Base-by-base conservation (phyloP, 2,797 vertebrate genomes). In the Coregonus ussuriensis region DNA sequence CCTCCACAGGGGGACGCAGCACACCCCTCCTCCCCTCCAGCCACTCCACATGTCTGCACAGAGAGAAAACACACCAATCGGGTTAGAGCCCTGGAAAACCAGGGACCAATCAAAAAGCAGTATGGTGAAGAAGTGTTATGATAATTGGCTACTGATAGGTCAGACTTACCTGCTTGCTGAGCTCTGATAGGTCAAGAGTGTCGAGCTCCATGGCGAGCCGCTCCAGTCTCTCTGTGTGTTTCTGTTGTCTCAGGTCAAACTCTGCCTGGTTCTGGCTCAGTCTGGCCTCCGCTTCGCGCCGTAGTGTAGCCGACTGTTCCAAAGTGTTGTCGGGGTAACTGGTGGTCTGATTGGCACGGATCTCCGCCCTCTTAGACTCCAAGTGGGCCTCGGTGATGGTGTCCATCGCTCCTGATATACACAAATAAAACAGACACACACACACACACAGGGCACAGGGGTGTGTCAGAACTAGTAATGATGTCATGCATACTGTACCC, bases 381-480 rank as follows among this genome's bases (percentile, higher is more conserved):
- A 88, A 87, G 87, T 96, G 95, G 67, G 98, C 97, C 73, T 93
- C 91, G 77, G 88, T 88, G 84, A 99, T 96, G 76, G 97, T 98
- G 69, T 95, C 96, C 92, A 95, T 88, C 51, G 97, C 97, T 1
- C 98, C 98, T 99, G 83, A 18, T 77, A 85, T 52, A 53, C n/a
- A 73, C n/a, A 75, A 21, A 51, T 31, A 14, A 25, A 2, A n/a
- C 13, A 31, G 13, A 47, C 35, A 35, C 35, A 37, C 41, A 47
- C 0, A 47, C 9, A 47, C 13, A 31, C 13, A 47, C 35, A 35
- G 31, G 31, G 31, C 9, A 47, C 51, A 53, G 51, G 71, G 25
- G 47, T 9, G 3, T 4, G 41, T 51, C 69, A 52, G 13, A 33
- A 37, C 16, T 16, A 69, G 16, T 69, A 41, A 41, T 18, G 67